A percentile compares a stretch with the other conserved stretches of the same genome.
These are phyloP conservation scores for Falco novaeseelandiae DNA, from an alignment of 2,797 vertebrate species.

Conservation along the genomic window DNA sequence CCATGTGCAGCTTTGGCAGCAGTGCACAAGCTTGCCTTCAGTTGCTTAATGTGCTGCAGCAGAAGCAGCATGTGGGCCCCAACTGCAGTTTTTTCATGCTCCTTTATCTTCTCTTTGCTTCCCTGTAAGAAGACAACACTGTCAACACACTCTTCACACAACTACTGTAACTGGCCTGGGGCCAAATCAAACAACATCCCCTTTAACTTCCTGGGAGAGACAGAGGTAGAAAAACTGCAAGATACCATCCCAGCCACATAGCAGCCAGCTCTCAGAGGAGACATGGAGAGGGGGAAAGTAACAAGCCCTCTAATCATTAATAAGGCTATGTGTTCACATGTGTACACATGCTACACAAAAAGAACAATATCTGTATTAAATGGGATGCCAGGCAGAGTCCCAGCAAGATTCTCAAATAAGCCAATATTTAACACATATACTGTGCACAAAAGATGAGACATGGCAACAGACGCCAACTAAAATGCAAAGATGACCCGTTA, in stretches of 20 bases:
- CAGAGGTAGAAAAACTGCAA: not conserved
- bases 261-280: not conserved
- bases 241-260: not conserved
- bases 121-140: conserved; percentile 67
- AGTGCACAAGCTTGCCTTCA: conserved; percentile 53
- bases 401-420: not conserved
- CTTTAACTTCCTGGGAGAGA: not conserved
- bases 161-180: not conserved
- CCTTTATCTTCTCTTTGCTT: conserved; percentile 72
- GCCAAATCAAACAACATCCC: not conserved
- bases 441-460: not conserved
- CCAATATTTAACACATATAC: not conserved
- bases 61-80: conserved; percentile 79
- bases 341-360: not conserved
- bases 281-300: not conserved
- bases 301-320: too few relatives aligned
- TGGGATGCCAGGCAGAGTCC: not conserved
- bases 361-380: not conserved
- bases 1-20: not conserved
- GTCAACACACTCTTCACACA: not conserved
- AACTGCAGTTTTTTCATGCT: conserved; percentile 76
- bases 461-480: not conserved
- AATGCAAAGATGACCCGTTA: not conserved
- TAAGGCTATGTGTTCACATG: not conserved
- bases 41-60: conserved; percentile 71